phyloP scores from a whole-genome alignment of 92 coral and sea anemone species.

The Anthopleura xanthogrammica region DNA sequence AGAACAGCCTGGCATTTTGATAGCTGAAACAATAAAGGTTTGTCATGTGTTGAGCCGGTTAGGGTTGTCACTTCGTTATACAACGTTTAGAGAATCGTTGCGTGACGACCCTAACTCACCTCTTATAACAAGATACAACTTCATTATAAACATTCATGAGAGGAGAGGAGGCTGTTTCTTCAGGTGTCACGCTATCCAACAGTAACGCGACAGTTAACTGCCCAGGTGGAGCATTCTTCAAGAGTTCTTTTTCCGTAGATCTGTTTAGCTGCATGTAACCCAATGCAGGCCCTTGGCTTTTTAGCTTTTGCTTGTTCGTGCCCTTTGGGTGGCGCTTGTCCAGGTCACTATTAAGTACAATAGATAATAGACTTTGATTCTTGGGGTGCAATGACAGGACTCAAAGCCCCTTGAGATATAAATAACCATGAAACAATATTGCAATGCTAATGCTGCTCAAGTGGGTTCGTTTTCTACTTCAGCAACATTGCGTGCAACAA shows the following conservation, averaged over 20 bases:
- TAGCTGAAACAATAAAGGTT: conserved; percentile 3
- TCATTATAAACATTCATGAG: conserved; percentile 72
- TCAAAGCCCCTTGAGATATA: no score
- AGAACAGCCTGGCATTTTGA: conserved; percentile 41
- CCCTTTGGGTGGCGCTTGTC: not conserved
- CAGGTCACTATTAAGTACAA: not conserved
- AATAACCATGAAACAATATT: no score
- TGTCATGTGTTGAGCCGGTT: not conserved
- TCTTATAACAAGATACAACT: conserved; percentile 41
- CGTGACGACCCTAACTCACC: conserved; percentile 40
- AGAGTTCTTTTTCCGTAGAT: conserved; percentile 58
- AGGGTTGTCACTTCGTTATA: no score
- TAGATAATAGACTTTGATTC: not conserved
- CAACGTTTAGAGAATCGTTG: no score
- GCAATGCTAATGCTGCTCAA: no score
- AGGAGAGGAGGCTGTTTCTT: conserved; percentile 69
- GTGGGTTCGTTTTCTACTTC: no score
- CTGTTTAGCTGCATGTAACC: conserved; percentile 76
- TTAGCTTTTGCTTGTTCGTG: not conserved
- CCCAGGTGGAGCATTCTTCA: conserved; percentile 69
- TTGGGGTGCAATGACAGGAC: no score
- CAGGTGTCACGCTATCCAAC: conserved; percentile 58
- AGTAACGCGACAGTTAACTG: conserved; percentile 75
- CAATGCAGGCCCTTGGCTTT: conserved; percentile 28
- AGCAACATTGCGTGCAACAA: no score